These are phyloP conservation scores for Mesembrinibis cayennensis DNA, from an alignment of 2,113 vertebrate species.

Conservation along the genomic window DNA sequence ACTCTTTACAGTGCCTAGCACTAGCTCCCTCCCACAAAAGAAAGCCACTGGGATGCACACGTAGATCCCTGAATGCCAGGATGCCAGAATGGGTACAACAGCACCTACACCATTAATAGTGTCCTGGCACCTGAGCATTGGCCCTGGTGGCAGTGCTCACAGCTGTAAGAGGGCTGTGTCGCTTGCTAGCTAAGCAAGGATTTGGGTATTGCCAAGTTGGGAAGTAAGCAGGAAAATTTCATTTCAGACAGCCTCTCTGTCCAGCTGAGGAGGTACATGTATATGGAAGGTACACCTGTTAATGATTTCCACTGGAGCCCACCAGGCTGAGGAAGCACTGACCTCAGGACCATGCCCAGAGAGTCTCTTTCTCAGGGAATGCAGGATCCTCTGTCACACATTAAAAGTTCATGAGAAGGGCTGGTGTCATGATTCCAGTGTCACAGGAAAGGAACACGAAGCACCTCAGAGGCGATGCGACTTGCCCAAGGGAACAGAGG, in stretches of 20 bases:
- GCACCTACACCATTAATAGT: neutral
- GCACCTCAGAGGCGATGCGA: rapidly evolving
- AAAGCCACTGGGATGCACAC: neutral
- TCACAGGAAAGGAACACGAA: neutral
- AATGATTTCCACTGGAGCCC: neutral
- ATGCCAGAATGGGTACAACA: neutral
- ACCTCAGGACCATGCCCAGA: neutral
- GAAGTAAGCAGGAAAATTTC: neutral
- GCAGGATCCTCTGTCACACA: neutral
- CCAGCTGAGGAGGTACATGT: neutral
- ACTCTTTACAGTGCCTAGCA: neutral
- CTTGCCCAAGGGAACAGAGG: neutral
- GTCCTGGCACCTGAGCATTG: neutral
- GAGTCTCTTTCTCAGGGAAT: neutral
- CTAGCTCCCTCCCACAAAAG: neutral
- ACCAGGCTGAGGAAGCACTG: neutral
- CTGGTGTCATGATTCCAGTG: neutral
- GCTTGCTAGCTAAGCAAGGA: neutral
- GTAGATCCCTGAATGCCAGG: neutral
- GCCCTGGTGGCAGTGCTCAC: neutral
- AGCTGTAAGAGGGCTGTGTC: neutral
- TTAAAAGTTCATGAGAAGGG: neutral
- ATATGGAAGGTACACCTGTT: neutral
- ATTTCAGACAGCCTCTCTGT: neutral
- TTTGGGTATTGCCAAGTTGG: neutral